Evolutionary conservation across 1,140 invertebrate genomes (phyloP).

Genomic region (Mya arenaria): DNA sequence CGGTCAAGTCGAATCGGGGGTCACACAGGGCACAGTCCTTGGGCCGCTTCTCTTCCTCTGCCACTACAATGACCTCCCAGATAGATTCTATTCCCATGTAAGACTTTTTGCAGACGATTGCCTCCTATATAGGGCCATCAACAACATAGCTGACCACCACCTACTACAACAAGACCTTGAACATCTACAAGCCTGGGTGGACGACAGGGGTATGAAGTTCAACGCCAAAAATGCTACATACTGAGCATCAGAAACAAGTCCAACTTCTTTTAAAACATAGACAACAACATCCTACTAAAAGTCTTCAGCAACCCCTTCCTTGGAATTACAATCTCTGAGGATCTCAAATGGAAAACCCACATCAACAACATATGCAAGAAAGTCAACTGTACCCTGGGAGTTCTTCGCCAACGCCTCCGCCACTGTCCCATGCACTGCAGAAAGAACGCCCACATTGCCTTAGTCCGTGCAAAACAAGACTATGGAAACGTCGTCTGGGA

Average conservation of each 20-base stretch:
- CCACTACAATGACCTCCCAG: slow-evolving; percentile 55
- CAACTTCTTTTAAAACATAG: slow-evolving; percentile 11
- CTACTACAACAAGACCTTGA: slow-evolving; percentile 40
- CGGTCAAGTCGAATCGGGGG: not conserved
- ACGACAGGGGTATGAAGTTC: slow-evolving; percentile 46
- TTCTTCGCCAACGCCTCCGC: slow-evolving; percentile 38
- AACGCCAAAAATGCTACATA: slow-evolving; percentile 53
- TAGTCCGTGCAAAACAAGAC: slow-evolving; percentile 29
- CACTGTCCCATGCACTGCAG: slow-evolving; percentile 21
- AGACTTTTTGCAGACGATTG: slow-evolving; percentile 55
- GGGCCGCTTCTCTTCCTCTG: slow-evolving; percentile 22
- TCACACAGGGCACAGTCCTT: not conserved
- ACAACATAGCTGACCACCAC: not conserved
- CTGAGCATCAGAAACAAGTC: not conserved
- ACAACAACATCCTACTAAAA: slow-evolving; percentile 33
- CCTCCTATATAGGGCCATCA: slow-evolving; percentile 35
- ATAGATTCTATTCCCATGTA: slow-evolving; percentile 34
- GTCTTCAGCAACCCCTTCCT: slow-evolving; percentile 49
- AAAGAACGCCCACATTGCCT: slow-evolving; percentile 33
- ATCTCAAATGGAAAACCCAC: slow-evolving; percentile 33
- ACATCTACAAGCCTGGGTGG: slow-evolving; percentile 30
- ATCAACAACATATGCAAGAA: slow-evolving; percentile 45
- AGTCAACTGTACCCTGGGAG: slow-evolving; percentile 50
- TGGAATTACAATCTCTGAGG: slow-evolving; percentile 8
- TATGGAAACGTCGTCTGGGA: slow-evolving; percentile 36